Base-by-base conservation (phyloP, 2,888 invertebrate genomes). In the Athalia rosae region DNA sequence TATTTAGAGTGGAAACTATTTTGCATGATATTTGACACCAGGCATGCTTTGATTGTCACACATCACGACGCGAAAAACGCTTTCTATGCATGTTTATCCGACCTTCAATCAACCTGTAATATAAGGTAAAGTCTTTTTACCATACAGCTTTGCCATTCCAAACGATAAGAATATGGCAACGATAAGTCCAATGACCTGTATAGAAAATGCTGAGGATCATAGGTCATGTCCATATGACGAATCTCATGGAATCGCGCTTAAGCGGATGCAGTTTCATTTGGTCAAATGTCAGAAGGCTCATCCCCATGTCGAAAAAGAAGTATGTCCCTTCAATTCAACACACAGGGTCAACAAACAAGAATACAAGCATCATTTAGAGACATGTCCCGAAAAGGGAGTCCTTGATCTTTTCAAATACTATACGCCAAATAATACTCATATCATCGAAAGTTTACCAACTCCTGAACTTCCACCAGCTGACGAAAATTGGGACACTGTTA, bases 401-500 rank as follows among this genome's bases (percentile, higher is more conserved):
- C 11, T 61, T 43, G 74, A 74, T 15, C 74, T 62, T 61, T 74
- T 61, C 8, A 74, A 28, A 61, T 74, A 74, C 48, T 28, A 48
- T 48, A 50, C 41, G n/a, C 28, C 59, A 8, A 11, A 61, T 41
- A 47, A 61, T 5, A 7, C 48, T 48, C 61, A 15, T 43, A 7
- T 47, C 3, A 62, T 74, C 11, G 48, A 59, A 74, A 28, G 45
- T 43, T 11, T 41, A 4, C 74, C 74, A 4, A 61, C 47, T 28
- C 59, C 74, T 11, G 61, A 13, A 4, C 15, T 74, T 15, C 74
- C 74, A 3, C 61, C 61, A 6, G 9, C 5, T 3, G 74, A 74
- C 61, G 74, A 74, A 11, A 74, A 62, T 48, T 74, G 74, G 74
- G 74, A 74, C 48, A 8, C 61, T 62, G 74, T 74, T 15, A 48